Conservation (phyloP, 2,888 invertebrate species). For the Phalera bucephala region DNA sequence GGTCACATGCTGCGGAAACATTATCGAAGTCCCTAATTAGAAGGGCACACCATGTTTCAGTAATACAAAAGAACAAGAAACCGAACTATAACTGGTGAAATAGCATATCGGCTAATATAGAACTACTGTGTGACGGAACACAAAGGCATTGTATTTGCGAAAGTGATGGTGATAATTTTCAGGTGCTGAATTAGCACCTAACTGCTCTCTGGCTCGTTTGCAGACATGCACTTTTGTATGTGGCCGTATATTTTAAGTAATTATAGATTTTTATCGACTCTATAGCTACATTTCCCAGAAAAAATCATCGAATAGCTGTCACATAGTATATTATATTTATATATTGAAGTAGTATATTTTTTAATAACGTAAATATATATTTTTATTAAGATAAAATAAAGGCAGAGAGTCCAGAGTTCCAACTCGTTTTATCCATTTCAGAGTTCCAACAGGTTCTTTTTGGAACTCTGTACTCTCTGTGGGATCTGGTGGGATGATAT, state of each 20-base stretch:
- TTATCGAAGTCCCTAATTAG: slow-evolving; percentile 62
- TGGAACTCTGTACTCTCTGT: too few relatives aligned
- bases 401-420: too few relatives aligned
- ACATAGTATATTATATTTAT: too few relatives aligned
- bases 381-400: too few relatives aligned
- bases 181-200: slow-evolving; percentile 21
- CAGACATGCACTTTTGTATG: slow-evolving; percentile 10
- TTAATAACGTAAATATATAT: too few relatives aligned
- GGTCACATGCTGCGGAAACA: slow-evolving; percentile 48
- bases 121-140: slow-evolving; percentile 24
- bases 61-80: slow-evolving; percentile 18
- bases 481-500: too few relatives aligned
- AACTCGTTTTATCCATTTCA: too few relatives aligned
- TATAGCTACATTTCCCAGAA: too few relatives aligned
- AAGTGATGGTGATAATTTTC: slow-evolving; percentile 33
- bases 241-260: slow-evolving; percentile 11
- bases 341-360: too few relatives aligned
- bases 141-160: slow-evolving; percentile 35
- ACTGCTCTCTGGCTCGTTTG: slow-evolving; percentile 4
- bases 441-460: too few relatives aligned
- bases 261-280: too few relatives aligned
- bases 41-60: slow-evolving; percentile 42
- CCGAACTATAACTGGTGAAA: slow-evolving; percentile 34
- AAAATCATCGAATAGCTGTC: too few relatives aligned
- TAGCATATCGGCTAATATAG: slow-evolving; percentile 27